Conservation (phyloP, 2,888 invertebrate species). For the Rhaphigaster nebulosa region DNA sequence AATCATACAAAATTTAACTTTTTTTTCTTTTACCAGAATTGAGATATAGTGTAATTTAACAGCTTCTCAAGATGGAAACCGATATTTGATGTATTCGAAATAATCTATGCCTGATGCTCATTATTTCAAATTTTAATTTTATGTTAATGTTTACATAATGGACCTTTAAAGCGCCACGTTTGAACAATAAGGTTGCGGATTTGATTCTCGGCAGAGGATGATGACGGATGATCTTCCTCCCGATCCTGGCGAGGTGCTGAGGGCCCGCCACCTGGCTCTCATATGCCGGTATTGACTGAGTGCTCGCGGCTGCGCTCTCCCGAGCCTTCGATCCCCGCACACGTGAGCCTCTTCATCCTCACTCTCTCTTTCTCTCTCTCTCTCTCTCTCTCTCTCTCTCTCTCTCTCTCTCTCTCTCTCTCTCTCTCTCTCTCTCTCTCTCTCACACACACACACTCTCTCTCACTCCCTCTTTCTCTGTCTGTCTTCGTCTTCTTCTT, state of each 20-base stretch:
- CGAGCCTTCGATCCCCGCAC: constrained; percentile 53
- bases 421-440: neutral
- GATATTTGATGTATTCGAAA: too few relatives aligned
- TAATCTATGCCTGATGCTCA: neutral
- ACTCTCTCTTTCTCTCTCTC: neutral
- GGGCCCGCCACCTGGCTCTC: constrained; percentile 54
- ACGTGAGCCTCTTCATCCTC: constrained; percentile 53
- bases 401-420: neutral
- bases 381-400: neutral
- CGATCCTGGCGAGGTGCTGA: neutral
- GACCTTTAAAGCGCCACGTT: neutral
- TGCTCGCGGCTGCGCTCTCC: constrained; percentile 24
- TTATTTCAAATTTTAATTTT: neutral
- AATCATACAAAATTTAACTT: too few relatives aligned
- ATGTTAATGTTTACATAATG: neutral
- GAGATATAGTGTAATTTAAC: too few relatives aligned
- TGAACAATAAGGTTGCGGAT: neutral
- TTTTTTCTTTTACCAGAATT: too few relatives aligned
- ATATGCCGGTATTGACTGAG: constrained; percentile 59
- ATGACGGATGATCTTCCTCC: neutral
- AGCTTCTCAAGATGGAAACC: too few relatives aligned
- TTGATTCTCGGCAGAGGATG: neutral
- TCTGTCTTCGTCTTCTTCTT: neutral
- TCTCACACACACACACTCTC: too few relatives aligned
- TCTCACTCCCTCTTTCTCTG: neutral